These are phyloP conservation scores for Andinoacara biseriatus DNA, from an alignment of 2,113 vertebrate species.

Conservation along the genomic window DNA sequence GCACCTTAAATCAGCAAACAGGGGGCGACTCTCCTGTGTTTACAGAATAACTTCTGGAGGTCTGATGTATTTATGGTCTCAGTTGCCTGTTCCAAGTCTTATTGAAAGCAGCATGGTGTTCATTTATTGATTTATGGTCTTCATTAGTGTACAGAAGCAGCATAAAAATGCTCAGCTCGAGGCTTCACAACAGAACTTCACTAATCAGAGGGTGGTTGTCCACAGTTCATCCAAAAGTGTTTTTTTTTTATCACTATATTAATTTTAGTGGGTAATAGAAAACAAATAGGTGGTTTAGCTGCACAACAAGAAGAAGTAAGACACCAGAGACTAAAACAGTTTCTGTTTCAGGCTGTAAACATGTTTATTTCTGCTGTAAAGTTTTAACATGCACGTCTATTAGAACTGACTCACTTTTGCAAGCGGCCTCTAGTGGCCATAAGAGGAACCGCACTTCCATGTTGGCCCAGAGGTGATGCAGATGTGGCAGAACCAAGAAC, in stretches of 20 bases:
- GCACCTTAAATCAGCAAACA: too few species aligned
- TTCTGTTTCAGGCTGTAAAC: not conserved
- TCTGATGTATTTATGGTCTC: not conserved
- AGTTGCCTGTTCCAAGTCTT: not conserved
- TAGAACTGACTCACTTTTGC: not conserved
- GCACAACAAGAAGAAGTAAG: not conserved
- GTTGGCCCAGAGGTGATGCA: not conserved
- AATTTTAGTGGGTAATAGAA: not conserved
- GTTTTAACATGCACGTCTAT: not conserved
- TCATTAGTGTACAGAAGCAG: not conserved
- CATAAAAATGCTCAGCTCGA: not conserved
- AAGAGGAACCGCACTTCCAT: not conserved
- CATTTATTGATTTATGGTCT: not conserved
- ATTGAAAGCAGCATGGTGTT: not conserved
- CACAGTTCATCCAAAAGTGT: not conserved
- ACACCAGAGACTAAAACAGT: not conserved
- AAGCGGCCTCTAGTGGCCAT: not conserved
- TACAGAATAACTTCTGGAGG: not conserved
- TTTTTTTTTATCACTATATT: not conserved
- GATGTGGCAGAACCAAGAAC: not conserved
- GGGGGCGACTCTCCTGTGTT: not conserved
- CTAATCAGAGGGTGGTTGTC: not conserved
- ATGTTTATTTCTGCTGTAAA: not conserved
- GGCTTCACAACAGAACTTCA: not conserved
- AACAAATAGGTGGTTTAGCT: not conserved